Evolutionary conservation across 2,888 invertebrate genomes (phyloP).

Genomic region (Diarsia dahlii): DNA sequence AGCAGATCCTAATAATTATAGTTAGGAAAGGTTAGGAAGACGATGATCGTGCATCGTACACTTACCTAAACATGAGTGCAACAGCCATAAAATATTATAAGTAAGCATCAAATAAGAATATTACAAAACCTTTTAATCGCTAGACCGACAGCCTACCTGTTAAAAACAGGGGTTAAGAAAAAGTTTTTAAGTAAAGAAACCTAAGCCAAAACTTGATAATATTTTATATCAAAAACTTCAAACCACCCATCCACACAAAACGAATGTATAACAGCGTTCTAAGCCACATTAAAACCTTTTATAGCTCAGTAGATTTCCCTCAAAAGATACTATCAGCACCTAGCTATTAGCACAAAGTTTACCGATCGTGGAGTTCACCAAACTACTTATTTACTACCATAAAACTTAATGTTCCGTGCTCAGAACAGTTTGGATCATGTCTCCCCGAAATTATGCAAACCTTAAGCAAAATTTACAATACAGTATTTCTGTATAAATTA

Average conservation of each 20-base stretch:
- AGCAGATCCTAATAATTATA: no score
- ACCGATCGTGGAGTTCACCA: constrained; percentile 63
- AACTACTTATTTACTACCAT: constrained; percentile 84
- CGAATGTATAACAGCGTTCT: constrained; percentile 34
- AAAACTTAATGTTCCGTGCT: constrained; percentile 82
- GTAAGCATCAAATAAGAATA: background rate
- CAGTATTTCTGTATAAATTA: constrained; percentile 63
- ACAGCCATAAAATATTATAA: background rate
- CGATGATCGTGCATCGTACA: background rate
- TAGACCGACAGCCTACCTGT: background rate
- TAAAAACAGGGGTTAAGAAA: background rate
- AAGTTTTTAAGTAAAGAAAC: background rate
- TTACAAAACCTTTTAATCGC: background rate
- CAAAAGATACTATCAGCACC: constrained; percentile 70
- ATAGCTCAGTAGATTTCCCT: constrained; percentile 62
- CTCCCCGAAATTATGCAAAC: constrained; percentile 76
- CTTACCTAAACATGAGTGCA: background rate
- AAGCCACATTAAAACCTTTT: constrained; percentile 51
- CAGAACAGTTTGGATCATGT: constrained; percentile 72
- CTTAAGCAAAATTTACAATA: constrained; percentile 68
- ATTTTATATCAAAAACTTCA: background rate
- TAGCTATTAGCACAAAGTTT: constrained; percentile 73
- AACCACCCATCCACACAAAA: constrained; percentile 27
- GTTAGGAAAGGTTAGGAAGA: background rate
- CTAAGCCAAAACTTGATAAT: background rate